These are phyloP conservation scores for Eledona agricola DNA, from an alignment of 2,888 invertebrate species.

Conservation along the genomic window DNA sequence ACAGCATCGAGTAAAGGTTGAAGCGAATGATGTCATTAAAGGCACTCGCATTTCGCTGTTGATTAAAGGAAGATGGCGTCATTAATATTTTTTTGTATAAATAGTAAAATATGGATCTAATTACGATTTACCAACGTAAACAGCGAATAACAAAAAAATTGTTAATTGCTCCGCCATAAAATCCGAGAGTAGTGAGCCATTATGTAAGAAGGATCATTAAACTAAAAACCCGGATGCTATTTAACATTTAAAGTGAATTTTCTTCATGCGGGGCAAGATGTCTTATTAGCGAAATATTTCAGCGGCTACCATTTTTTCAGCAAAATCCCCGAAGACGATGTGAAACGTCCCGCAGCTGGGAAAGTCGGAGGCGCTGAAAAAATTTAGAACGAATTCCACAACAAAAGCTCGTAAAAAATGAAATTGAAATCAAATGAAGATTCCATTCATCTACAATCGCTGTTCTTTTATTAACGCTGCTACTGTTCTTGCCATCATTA, in stretches of 20 bases:
- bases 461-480: constrained; percentile 51
- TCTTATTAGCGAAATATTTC: constrained; percentile 10
- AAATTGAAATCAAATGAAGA: constrained; percentile 49
- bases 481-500: constrained; percentile 56
- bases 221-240: constrained; percentile 35
- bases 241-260: constrained; percentile 35
- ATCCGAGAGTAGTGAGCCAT: constrained; percentile 25
- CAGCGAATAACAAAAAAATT: constrained; percentile 29
- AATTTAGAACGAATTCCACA: constrained; percentile 4
- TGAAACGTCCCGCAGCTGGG: constrained; percentile 16
- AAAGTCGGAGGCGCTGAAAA: constrained; percentile 10
- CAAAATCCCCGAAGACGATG: not conserved
- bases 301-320: not conserved
- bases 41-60: constrained; percentile 4
- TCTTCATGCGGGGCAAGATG: constrained; percentile 26
- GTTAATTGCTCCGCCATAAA: constrained; percentile 31
- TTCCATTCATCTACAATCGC: constrained; percentile 46
- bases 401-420: constrained; percentile 34
- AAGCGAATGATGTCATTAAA: constrained; percentile 24
- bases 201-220: constrained; percentile 34
- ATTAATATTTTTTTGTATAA: constrained; percentile 19
- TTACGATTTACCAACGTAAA: constrained; percentile 27
- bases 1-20: too few relatives aligned
- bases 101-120: constrained; percentile 31
- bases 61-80: constrained; percentile 29